Percentiles rank a stretch among this genome's conserved stretches.
Conservation (phyloP, 2,797 vertebrate species). For the Rhyacichthys aspro region DNA sequence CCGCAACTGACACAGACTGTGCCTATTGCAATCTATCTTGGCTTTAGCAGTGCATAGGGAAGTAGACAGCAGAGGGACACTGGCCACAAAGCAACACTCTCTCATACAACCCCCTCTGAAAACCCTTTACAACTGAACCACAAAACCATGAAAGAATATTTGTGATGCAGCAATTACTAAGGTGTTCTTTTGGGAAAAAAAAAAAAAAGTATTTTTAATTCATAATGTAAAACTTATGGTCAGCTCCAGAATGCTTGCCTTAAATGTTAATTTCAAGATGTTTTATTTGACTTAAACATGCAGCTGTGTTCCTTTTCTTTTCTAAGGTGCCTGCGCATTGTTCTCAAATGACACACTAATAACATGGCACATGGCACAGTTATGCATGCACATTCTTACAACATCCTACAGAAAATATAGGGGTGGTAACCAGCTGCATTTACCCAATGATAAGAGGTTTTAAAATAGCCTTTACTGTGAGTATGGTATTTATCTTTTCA, state of each 20-base stretch:
- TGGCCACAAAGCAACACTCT: conserved; percentile 17
- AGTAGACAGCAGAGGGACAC: conserved; percentile 22
- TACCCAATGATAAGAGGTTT: conserved; percentile 29
- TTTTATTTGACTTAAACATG: conserved; percentile 34
- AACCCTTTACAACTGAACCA: too few relatives aligned
- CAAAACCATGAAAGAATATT: too few relatives aligned
- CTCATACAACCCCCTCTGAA: conserved; percentile 20
- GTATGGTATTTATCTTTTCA: conserved; percentile 22
- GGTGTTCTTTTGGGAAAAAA: too few relatives aligned
- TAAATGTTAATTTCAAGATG: conserved; percentile 34
- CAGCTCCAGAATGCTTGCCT: conserved; percentile 2
- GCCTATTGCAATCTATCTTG: conserved; percentile 52
- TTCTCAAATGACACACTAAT: conserved; percentile 24
- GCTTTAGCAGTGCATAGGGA: conserved; percentile 32
- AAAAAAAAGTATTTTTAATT: too few relatives aligned
- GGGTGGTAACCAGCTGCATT: conserved; percentile 50
- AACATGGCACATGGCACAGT: conserved; percentile 16
- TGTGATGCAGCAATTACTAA: too few relatives aligned
- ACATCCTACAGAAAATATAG: conserved; percentile 32
- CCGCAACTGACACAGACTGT: conserved; percentile 11
- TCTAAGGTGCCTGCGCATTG: too few relatives aligned
- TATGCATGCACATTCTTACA: neutral
- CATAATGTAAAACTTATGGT: conserved; percentile 3
- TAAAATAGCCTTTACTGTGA: conserved; percentile 29
- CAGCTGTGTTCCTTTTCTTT: conserved; percentile 19